Percentiles rank a stretch among this genome's conserved stretches.
phyloP scores from a whole-genome alignment of 2,113 vertebrate species.

The Parotia lawesii region DNA sequence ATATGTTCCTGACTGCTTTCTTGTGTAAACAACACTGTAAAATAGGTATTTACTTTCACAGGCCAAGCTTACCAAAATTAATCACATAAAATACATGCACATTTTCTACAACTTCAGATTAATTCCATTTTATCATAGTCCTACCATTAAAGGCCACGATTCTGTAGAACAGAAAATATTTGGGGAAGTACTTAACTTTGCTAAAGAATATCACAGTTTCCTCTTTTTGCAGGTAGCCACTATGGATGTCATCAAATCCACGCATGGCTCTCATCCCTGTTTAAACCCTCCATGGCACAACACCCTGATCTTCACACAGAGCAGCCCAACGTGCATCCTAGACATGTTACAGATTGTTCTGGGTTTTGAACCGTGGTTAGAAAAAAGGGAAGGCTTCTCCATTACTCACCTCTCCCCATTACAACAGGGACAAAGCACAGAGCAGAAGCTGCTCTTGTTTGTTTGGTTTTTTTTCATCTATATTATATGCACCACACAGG shows the following conservation, averaged over 20 bases:
- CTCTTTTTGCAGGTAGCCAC: neutral
- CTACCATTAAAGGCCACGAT: rapidly evolving
- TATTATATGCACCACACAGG: neutral
- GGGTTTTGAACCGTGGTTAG: neutral
- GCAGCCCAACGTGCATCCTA: neutral
- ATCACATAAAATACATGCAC: neutral
- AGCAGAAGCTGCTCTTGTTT: neutral
- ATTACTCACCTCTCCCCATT: neutral
- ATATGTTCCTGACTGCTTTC: neutral
- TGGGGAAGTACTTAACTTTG: neutral
- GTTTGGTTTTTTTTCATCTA: neutral
- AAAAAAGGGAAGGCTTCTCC: neutral
- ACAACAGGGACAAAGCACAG: neutral
- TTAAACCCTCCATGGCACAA: neutral
- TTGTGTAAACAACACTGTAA: neutral
- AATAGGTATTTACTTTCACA: neutral
- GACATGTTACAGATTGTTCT: neutral
- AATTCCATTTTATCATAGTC: neutral
- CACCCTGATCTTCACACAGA: neutral
- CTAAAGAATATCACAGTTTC: neutral
- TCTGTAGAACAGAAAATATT: neutral
- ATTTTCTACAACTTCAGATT: neutral
- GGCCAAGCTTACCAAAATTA: neutral
- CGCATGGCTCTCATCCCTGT: no score
- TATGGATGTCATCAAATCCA: neutral